phyloP scores from a whole-genome alignment of 2,888 invertebrate species.

The Plagiodera versicolora region DNA sequence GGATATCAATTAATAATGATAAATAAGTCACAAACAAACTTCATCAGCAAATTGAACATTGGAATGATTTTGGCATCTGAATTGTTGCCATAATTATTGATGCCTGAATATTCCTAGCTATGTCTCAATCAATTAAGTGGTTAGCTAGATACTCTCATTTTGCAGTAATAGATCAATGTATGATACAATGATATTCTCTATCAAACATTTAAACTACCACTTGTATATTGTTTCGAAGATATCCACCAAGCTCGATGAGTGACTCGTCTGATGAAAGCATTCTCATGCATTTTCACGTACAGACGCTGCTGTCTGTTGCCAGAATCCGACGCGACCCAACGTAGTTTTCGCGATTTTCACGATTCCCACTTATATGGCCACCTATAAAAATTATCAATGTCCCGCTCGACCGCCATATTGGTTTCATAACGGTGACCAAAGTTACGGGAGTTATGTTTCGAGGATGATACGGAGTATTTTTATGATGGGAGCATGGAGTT shows the following conservation, averaged over 20 bases:
- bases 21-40: too few relatives aligned
- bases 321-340: background rate
- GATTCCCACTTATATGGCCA: background rate
- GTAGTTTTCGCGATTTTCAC: background rate
- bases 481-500: background rate
- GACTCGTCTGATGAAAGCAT: conserved; percentile 39
- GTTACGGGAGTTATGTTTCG: background rate
- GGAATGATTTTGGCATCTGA: too few relatives aligned
- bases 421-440: background rate
- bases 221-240: conserved; percentile 33
- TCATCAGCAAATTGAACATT: too few relatives aligned
- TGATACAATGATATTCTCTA: too few relatives aligned
- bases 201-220: background rate
- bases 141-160: too few relatives aligned
- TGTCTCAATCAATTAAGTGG: too few relatives aligned
- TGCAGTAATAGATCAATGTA: too few relatives aligned
- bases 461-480: background rate
- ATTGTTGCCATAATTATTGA: too few relatives aligned
- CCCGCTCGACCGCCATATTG: conserved; percentile 1
- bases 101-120: too few relatives aligned
- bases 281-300: conserved; percentile 44
- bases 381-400: background rate
- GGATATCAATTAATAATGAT: too few relatives aligned
- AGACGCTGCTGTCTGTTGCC: background rate
- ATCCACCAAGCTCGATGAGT: conserved; percentile 34